Percentiles rank a stretch among this genome's conserved stretches.
These are phyloP conservation scores for Drosophila sordidula DNA, from an alignment of 2,888 invertebrate genomes.

Conservation along the genomic window DNA sequence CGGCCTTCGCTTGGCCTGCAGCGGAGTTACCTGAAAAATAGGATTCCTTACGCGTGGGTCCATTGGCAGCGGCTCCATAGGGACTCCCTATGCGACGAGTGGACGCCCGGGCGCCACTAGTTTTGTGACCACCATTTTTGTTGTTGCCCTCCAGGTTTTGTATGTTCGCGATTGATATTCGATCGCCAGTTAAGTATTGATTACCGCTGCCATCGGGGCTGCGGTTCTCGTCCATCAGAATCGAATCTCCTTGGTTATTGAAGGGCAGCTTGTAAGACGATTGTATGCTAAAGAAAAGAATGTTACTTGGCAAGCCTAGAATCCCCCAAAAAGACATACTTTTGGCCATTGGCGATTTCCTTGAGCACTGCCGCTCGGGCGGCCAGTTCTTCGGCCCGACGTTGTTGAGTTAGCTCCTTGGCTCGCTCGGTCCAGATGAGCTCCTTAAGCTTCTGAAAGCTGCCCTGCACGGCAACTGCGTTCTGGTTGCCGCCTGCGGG, in stretches of 20 bases:
- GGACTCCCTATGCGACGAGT: conserved; percentile 47
- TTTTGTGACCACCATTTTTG: conserved; percentile 20
- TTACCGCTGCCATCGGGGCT: conserved; percentile 69
- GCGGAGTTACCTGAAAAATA: conserved; percentile 41
- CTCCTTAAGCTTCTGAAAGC: conserved; percentile 92
- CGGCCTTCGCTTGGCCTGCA: conserved; percentile 7
- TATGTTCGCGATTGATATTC: conserved; percentile 54
- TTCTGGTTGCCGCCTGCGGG: conserved; percentile 48
- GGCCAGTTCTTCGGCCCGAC: conserved; percentile 90
- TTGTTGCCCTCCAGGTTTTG: conserved; percentile 37
- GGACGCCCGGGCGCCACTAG: conserved; percentile 25
- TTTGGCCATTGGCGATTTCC: conserved; percentile 87
- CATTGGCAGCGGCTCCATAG: conserved; percentile 3
- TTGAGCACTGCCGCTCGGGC: conserved; percentile 88
- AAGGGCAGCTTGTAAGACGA: conserved; percentile 44
- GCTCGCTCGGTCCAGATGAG: conserved; percentile 91
- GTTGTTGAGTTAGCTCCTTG: conserved; percentile 90
- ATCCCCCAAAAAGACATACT: conserved; percentile 79
- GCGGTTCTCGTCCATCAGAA: conserved; percentile 79
- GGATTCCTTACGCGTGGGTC: conserved; percentile 20
- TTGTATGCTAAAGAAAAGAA: conserved; percentile 44
- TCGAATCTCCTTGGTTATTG: conserved; percentile 48
- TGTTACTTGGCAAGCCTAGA: no score
- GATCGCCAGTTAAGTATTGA: conserved; percentile 53
- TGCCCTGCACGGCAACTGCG: conserved; percentile 81